Percentiles rank a stretch among this genome's conserved stretches.
Evolutionary conservation across 1,140 invertebrate genomes (phyloP).

Genomic region (Teleogryllus occipitalis): DNA sequence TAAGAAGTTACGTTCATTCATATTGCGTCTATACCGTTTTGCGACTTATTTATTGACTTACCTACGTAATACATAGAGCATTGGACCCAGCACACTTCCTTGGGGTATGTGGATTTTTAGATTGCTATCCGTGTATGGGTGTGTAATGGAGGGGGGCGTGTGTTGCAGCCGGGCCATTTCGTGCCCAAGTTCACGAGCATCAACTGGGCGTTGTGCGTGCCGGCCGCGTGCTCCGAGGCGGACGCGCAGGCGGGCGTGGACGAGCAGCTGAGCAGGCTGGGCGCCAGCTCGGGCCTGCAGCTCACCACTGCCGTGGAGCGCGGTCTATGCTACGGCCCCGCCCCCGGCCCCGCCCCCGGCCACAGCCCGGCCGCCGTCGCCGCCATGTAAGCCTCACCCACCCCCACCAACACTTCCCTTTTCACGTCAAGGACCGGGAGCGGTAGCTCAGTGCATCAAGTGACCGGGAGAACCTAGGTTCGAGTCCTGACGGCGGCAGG

Average conservation of each 20-base stretch:
- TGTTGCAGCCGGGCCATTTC: conserved; percentile 54
- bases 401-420: too few relatives aligned
- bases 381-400: conserved; percentile 17
- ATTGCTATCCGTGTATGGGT: background rate
- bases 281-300: conserved; percentile 37
- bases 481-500: too few relatives aligned
- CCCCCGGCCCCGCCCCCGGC: background rate
- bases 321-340: conserved; percentile 43
- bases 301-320: conserved; percentile 49
- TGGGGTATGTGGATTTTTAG: too few relatives aligned
- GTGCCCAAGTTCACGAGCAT: conserved; percentile 56
- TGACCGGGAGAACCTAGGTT: too few relatives aligned
- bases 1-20: too few relatives aligned
- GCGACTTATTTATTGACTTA: too few relatives aligned
- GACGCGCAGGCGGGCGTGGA: conserved; percentile 48
- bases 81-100: too few relatives aligned
- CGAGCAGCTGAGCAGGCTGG: conserved; percentile 46
- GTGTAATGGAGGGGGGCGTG: too few relatives aligned
- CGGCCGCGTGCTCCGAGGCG: conserved; percentile 47
- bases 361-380: background rate
- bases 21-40: too few relatives aligned
- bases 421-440: too few relatives aligned
- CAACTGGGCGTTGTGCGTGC: conserved; percentile 60
- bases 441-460: too few relatives aligned
- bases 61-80: too few relatives aligned